phyloP scores from a whole-genome alignment of 2,797 vertebrate species.

The Tapera naevia region DNA sequence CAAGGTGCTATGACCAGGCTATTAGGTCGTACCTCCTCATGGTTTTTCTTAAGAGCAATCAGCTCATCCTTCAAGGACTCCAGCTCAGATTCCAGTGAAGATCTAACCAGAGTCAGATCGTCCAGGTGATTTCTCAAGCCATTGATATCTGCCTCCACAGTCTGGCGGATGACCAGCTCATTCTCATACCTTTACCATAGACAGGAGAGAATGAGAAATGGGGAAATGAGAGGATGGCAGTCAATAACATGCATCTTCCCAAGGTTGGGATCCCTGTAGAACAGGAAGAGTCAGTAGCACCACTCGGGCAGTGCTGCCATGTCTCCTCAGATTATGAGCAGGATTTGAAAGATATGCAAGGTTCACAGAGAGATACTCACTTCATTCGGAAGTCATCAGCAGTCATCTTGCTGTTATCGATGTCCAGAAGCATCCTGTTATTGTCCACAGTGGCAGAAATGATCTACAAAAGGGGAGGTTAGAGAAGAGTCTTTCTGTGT shows the following conservation, averaged over 20 bases:
- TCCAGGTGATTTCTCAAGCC: constrained; percentile 65
- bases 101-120: constrained; percentile 4
- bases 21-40: constrained; percentile 63
- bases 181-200: constrained; percentile 40
- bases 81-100: constrained; percentile 57
- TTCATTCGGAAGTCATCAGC: constrained; percentile 58
- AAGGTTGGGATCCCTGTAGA: neutral
- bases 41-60: constrained; percentile 62
- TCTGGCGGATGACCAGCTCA: constrained; percentile 25
- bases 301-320: neutral
- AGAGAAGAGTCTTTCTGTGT: neutral
- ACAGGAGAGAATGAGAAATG: neutral
- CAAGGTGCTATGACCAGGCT: neutral
- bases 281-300: neutral
- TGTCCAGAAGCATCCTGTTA: constrained; percentile 38
- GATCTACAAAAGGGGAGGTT: constrained; percentile 31
- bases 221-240: neutral
- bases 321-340: neutral
- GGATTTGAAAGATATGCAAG: neutral
- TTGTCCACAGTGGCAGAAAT: constrained; percentile 16
- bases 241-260: neutral
- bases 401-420: constrained; percentile 34
- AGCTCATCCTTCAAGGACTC: constrained; percentile 64
- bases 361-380: neutral
- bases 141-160: constrained; percentile 59